phyloP scores from a whole-genome alignment of 2,888 invertebrate species.

The Ferdinandea cuprea region DNA sequence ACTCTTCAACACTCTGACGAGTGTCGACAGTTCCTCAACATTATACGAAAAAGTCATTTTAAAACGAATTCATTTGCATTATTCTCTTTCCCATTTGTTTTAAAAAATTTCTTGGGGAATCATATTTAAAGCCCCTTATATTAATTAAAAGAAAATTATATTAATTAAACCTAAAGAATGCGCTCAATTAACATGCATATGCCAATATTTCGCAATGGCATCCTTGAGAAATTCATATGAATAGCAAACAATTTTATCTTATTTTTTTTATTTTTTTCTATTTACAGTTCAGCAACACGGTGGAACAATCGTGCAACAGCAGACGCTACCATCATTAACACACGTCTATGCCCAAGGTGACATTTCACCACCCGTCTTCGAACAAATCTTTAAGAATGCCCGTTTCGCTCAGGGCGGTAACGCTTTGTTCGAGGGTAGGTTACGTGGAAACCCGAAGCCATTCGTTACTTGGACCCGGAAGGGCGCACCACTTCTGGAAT shows the following conservation, averaged over 20 bases:
- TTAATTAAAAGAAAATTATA: slow-evolving; percentile 28
- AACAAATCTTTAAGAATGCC: slow-evolving; percentile 97
- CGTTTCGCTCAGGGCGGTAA: slow-evolving; percentile 97
- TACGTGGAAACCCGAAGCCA: slow-evolving; percentile 95
- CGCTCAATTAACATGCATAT: slow-evolving; percentile 25
- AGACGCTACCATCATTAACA: slow-evolving; percentile 82
- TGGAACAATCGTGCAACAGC: slow-evolving; percentile 76
- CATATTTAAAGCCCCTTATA: background rate
- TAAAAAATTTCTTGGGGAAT: background rate
- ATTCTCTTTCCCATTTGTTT: background rate
- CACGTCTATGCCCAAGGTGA: slow-evolving; percentile 87
- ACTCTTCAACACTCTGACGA: background rate
- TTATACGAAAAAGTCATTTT: background rate
- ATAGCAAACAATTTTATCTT: background rate
- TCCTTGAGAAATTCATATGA: background rate
- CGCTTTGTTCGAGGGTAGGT: slow-evolving; percentile 95
- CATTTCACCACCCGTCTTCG: slow-evolving; percentile 96
- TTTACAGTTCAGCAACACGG: slow-evolving; percentile 80
- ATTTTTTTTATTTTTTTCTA: slow-evolving; percentile 59
- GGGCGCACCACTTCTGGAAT: slow-evolving; percentile 91
- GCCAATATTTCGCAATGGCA: slow-evolving; percentile 16
- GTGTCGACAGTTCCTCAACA: slow-evolving; percentile 7
- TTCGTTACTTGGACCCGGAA: slow-evolving; percentile 95
- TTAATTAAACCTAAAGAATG: slow-evolving; percentile 16
- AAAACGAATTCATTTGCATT: slow-evolving; percentile 1